These are phyloP conservation scores for Montipora cactus DNA, from an alignment of 64 coral and sea anemone genomes.

Conservation along the genomic window DNA sequence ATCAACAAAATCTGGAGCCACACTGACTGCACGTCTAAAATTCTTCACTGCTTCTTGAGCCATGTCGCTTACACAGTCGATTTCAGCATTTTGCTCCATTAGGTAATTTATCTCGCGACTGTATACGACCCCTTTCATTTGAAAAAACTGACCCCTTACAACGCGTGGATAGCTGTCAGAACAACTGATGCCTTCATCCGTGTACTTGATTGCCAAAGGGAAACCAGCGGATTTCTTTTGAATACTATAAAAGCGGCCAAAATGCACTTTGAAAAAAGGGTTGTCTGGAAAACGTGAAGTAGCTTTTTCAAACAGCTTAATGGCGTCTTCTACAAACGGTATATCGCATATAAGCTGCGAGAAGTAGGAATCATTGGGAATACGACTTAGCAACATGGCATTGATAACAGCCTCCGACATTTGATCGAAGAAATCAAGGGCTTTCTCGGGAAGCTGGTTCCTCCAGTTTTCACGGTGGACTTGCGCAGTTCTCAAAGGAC, in stretches of 20 bases:
- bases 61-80: background rate
- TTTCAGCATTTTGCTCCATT: background rate
- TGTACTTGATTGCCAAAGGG: conserved; percentile 42
- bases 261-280: conserved; percentile 69
- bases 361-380: conserved; percentile 44
- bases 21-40: conserved; percentile 63
- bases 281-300: conserved; percentile 59
- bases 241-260: conserved; percentile 78
- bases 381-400: conserved; percentile 43
- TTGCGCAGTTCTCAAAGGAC: background rate
- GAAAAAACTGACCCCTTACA: conserved; percentile 57
- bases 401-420: conserved; percentile 45
- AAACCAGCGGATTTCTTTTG: conserved; percentile 38
- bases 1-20: conserved; percentile 48
- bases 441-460: conserved; percentile 54
- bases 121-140: conserved; percentile 85
- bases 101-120: conserved; percentile 55
- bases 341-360: conserved; percentile 48
- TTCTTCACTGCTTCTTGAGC: conserved; percentile 58
- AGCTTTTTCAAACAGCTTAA: conserved; percentile 68
- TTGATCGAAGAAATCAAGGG: conserved; percentile 27
- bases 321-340: conserved; percentile 59
- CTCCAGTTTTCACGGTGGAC: conserved; percentile 53
- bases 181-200: conserved; percentile 54
- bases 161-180: background rate